A percentile compares a stretch with the other conserved stretches of the same genome.
Conservation (phyloP, 2,113 vertebrate species). For the Bungarus multicinctus region DNA sequence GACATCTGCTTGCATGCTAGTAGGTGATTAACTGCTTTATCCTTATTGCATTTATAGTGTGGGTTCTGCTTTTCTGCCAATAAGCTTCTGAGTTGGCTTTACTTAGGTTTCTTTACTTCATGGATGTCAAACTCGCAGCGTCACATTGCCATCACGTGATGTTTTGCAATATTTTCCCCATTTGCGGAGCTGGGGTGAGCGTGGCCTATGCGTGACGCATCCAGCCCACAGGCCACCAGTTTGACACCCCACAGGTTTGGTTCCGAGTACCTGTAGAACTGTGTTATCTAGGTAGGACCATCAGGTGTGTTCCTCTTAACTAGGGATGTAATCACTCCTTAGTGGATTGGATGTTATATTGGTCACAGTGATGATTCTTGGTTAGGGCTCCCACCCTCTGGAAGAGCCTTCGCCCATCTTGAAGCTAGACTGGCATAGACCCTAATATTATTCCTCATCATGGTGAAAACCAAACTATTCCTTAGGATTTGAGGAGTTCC, state of each 20-base stretch:
- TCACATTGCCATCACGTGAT: no score
- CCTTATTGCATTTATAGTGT: neutral
- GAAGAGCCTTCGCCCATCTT: neutral
- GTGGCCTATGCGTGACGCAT: no score
- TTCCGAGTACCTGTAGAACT: neutral
- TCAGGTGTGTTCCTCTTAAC: neutral
- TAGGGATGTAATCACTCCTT: neutral
- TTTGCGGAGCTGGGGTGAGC: no score
- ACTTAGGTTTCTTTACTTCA: neutral
- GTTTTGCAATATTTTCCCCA: no score
- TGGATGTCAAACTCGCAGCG: no score
- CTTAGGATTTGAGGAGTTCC: neutral
- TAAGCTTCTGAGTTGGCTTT: neutral
- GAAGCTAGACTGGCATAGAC: neutral
- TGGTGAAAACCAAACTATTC: neutral
- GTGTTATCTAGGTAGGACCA: neutral
- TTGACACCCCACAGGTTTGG: neutral
- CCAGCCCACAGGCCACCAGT: no score
- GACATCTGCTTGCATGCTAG: neutral
- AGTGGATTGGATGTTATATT: neutral
- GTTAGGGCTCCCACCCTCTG: neutral
- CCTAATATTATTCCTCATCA: neutral
- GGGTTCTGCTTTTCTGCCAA: neutral
- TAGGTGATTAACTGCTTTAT: neutral
- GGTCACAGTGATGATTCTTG: neutral